Evolutionary conservation across 2,113 vertebrate genomes (phyloP), one percentile per base, ranked within the genome.

Genomic region (Percina caprodes): DNA sequence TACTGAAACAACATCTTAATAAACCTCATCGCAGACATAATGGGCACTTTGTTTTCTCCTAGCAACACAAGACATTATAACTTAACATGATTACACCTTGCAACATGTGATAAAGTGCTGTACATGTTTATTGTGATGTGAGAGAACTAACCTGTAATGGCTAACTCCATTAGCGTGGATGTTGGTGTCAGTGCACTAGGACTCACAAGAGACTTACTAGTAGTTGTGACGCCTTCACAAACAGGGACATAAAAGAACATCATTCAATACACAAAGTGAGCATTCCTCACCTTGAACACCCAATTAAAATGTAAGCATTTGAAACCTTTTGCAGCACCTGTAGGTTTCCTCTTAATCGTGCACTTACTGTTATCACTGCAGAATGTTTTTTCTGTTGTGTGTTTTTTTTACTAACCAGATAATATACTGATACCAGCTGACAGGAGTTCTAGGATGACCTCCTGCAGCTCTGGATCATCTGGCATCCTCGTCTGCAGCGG

Each of bases 1-100:
- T 96, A 97, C 75, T 89, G 96, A 92, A 97, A 97, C 84, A 97
- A 90, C 83, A 98, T 86, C 88, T 99, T 99, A 66, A 95, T 73
- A 87, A 99, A 98, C 90, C 94, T 96, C 85, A 98, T 89, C 3
- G 95, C 96, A 83, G 96, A 95, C 52, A 92, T 90, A 89, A 95
- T 70, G 68, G 97, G 94, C 56, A 99, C 92, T 3, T 87, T 80
- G 77, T 95, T 91, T 82, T 95, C 94, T 77, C 95, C 97, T 98
- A 74, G 19, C 1, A 51, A 82, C 45, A 83, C 35, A 73, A 71
- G 13, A 76, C 5, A 76, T 48, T 33, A 71, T 79, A 19, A 60
- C 15, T 33, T 24, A 10, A 67, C 24, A 10, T 14, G 15, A 60
- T 59, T 65, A 86, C 5, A 65, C 16, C 26, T 45, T 35, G 12